Evolutionary conservation across 2,797 vertebrate species (phyloP).

Genomic region (Mus minutoides): DNA sequence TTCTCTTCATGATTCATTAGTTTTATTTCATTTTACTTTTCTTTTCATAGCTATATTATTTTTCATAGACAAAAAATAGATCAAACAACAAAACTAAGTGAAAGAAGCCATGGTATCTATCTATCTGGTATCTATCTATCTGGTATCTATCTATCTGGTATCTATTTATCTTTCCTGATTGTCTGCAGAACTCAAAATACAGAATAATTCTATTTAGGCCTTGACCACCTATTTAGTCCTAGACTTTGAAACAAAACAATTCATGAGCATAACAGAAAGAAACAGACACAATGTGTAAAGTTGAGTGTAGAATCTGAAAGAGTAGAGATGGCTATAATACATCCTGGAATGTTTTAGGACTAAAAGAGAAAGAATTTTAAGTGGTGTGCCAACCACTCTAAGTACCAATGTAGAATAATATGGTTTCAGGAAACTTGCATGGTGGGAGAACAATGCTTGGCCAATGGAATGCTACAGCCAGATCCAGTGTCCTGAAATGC

Average conservation of each 20-base stretch:
- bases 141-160: neutral
- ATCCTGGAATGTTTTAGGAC: neutral
- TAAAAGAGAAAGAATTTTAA: neutral
- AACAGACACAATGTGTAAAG: neutral
- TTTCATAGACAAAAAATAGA: neutral
- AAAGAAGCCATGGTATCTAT: neutral
- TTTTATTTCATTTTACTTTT: slow-evolving; percentile 30
- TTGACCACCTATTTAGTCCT: neutral
- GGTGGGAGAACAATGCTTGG: neutral
- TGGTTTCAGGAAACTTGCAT: neutral
- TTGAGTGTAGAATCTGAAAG: neutral
- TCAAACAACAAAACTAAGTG: neutral
- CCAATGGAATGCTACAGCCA: neutral
- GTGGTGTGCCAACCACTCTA: neutral
- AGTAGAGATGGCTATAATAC: neutral
- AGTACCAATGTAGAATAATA: neutral
- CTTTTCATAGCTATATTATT: neutral
- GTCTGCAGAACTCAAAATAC: neutral
- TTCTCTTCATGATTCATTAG: neutral
- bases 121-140: neutral
- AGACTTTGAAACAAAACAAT: slow-evolving; percentile 1
- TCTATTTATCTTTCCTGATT: neutral
- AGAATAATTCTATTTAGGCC: neutral
- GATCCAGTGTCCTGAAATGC: neutral
- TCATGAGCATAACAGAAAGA: neutral